A percentile compares a stretch with the other conserved stretches of the same genome.
phyloP scores from a whole-genome alignment of 2,113 vertebrate species.

The Spermophilus dauricus region DNA sequence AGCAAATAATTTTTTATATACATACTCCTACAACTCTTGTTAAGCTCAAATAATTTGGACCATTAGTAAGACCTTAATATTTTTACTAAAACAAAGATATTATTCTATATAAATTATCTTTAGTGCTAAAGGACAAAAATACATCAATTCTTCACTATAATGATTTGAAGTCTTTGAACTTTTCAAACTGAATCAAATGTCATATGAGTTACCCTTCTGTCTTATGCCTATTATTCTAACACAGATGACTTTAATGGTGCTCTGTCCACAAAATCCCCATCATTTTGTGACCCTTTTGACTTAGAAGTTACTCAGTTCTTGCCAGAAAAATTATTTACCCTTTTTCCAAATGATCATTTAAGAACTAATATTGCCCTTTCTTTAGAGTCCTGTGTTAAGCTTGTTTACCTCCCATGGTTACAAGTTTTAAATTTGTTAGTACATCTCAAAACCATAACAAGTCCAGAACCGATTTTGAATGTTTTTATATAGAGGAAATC shows the following conservation, averaged over 20 bases:
- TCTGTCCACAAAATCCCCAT: conserved; percentile 19
- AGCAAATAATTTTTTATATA: background rate
- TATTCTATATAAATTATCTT: conserved; percentile 24
- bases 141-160: conserved; percentile 46
- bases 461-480: background rate
- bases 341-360: conserved; percentile 29
- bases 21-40: conserved; percentile 2
- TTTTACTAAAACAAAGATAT: conserved; percentile 70
- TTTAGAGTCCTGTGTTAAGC: background rate
- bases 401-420: background rate
- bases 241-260: conserved; percentile 1
- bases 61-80: conserved; percentile 29
- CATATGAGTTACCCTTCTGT: background rate
- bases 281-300: conserved; percentile 62
- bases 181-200: conserved; percentile 74
- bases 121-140: conserved; percentile 25
- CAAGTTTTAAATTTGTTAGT: background rate
- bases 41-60: background rate
- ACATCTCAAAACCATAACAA: background rate
- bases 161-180: conserved; percentile 65
- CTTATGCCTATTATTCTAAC: conserved; percentile 33
- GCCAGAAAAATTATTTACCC: conserved; percentile 14
- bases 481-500: background rate
- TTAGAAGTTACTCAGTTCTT: conserved; percentile 43
- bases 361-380: background rate